Percentiles rank a stretch among this genome's conserved stretches.
These are phyloP conservation scores for Clamator glandarius DNA, from an alignment of 2,797 vertebrate species.

Conservation along the genomic window DNA sequence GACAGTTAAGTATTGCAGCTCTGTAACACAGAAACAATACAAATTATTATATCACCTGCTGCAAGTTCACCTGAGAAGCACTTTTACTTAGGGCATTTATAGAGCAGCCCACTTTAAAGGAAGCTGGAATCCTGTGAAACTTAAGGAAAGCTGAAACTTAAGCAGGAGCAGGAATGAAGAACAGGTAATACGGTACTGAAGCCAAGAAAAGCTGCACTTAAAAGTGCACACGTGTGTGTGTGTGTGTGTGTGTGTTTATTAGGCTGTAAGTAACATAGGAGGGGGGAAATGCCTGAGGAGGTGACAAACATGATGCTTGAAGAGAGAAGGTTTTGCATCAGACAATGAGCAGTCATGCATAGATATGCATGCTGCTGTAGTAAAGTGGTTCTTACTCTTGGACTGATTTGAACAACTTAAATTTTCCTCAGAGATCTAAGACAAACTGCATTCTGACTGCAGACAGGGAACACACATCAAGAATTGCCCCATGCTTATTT, in stretches of 20 bases:
- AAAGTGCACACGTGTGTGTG: background rate
- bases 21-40: background rate
- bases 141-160: background rate
- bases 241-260: background rate
- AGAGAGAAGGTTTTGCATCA: background rate
- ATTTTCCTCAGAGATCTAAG: background rate
- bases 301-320: background rate
- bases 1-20: background rate
- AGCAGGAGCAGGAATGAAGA: background rate
- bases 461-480: background rate
- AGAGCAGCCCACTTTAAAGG: background rate
- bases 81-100: background rate
- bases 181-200: background rate
- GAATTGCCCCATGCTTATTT: background rate
- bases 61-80: background rate
- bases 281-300: background rate
- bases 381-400: background rate
- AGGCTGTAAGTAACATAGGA: background rate
- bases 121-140: background rate
- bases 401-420: background rate
- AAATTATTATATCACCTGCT: background rate
- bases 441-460: background rate
- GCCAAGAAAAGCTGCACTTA: background rate
- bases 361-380: background rate
- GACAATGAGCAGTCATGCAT: background rate